Conservation (phyloP, 35 echinoderm and acorn worm genomes). For the Lytechinus pictus region DNA sequence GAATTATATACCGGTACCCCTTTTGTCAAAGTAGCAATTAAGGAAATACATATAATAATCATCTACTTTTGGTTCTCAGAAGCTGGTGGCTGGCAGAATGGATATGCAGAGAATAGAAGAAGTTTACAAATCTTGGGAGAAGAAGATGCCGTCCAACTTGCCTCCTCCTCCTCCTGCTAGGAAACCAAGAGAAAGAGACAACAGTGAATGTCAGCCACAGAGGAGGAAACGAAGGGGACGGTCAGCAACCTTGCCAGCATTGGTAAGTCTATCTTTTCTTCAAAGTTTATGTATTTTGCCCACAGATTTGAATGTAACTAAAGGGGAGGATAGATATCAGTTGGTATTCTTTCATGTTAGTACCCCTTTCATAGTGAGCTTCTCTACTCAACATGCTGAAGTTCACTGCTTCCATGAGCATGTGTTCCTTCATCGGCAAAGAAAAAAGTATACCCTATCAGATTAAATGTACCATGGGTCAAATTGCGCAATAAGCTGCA, state of each 20-base stretch:
- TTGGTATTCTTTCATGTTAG: too few relatives aligned
- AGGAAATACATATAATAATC: not conserved
- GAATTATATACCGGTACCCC: too few relatives aligned
- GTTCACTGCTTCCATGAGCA: too few relatives aligned
- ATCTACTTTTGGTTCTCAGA: not conserved
- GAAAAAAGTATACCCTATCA: too few relatives aligned
- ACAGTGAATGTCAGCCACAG: conserved; percentile 12
- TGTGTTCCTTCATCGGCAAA: too few relatives aligned
- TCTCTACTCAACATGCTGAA: too few relatives aligned
- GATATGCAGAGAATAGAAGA: conserved; percentile 45
- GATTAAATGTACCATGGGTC: too few relatives aligned
- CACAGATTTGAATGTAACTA: not conserved
- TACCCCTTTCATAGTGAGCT: too few relatives aligned
- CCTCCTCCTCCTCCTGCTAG: conserved; percentile 21
- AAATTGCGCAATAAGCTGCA: too few relatives aligned
- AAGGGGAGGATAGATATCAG: too few relatives aligned
- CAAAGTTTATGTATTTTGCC: too few relatives aligned
- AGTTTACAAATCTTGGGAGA: conserved; percentile 50
- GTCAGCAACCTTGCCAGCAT: not conserved
- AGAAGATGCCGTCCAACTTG: not conserved
- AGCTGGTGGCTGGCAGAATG: not conserved
- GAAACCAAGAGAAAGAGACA: not conserved
- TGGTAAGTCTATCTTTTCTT: conserved; percentile 6
- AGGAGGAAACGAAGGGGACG: conserved; percentile 42
- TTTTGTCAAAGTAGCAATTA: not conserved